Conservation (phyloP, 1,140 invertebrate genomes). For the Coptotermes formosanus region DNA sequence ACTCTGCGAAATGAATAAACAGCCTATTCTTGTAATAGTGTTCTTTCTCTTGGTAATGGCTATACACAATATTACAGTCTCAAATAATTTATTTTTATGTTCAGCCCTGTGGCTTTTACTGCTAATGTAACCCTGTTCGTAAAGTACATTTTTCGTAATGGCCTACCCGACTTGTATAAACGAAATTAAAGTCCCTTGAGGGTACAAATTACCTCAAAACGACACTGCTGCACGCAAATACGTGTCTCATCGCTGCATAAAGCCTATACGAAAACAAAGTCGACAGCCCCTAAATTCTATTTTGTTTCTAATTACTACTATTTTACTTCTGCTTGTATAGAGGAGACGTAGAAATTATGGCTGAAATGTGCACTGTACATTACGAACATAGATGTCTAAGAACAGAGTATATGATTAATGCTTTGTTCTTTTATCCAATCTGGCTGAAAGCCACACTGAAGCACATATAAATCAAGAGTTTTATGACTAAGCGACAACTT, state of each 20-base stretch:
- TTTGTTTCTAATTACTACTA: background rate
- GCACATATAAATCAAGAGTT: too few species aligned
- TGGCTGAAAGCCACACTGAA: too few species aligned
- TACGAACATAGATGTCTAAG: too few species aligned
- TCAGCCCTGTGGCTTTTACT: background rate
- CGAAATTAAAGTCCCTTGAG: constrained; percentile 9
- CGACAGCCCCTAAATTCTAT: constrained; percentile 8
- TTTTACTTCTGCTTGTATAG: background rate
- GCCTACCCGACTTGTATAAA: constrained; percentile 6
- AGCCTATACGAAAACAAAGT: background rate
- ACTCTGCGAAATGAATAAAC: background rate
- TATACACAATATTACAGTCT: background rate
- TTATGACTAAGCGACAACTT: too few species aligned
- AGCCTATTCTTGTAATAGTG: background rate
- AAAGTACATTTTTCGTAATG: constrained; percentile 8
- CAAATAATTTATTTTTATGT: constrained; percentile 10
- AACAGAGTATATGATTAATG: too few species aligned
- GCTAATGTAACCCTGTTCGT: constrained; percentile 4
- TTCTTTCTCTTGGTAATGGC: background rate
- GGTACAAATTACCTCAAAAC: constrained; percentile 8
- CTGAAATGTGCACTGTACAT: too few species aligned
- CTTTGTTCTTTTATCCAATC: too few species aligned
- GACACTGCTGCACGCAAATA: constrained; percentile 2
- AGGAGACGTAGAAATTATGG: background rate
- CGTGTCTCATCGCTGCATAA: background rate